Evolutionary conservation across 2,113 vertebrate genomes (phyloP).

Genomic region (Ailuropoda melanoleuca): DNA sequence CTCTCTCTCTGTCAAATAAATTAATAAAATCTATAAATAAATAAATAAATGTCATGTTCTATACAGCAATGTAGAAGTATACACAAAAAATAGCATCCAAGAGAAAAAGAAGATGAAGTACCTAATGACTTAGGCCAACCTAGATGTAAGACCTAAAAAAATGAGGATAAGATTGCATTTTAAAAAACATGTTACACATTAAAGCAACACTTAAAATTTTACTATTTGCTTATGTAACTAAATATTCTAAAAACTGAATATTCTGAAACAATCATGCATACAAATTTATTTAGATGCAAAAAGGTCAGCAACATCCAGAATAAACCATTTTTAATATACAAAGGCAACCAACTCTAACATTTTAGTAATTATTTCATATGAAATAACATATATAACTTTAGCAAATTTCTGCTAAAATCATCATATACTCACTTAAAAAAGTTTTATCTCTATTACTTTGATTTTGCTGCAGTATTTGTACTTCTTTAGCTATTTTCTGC

Average conservation of each 20-base stretch:
- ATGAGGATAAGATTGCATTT: background rate
- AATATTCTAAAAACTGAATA: background rate
- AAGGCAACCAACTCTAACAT: background rate
- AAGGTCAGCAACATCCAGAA: background rate
- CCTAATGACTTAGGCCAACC: background rate
- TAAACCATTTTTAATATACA: background rate
- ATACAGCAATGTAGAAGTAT: background rate
- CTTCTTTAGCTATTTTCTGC: slow-evolving; percentile 92
- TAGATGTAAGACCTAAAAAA: background rate
- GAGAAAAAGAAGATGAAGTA: background rate
- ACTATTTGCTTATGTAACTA: background rate
- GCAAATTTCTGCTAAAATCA: background rate
- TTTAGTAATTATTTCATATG: background rate
- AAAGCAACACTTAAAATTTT: background rate
- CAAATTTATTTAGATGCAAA: background rate
- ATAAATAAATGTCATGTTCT: background rate
- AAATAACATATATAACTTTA: background rate
- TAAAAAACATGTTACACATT: background rate
- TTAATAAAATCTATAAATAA: too few relatives aligned
- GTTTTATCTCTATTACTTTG: slow-evolving; percentile 69
- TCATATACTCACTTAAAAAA: slow-evolving; percentile 58
- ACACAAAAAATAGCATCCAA: background rate
- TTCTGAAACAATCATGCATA: background rate
- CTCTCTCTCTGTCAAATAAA: too few relatives aligned
- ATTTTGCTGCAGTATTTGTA: slow-evolving; percentile 89